Percentiles rank a stretch among this genome's conserved stretches.
Evolutionary conservation across 92 coral and sea anemone genomes (phyloP).

Genomic region (Muricea muricata): DNA sequence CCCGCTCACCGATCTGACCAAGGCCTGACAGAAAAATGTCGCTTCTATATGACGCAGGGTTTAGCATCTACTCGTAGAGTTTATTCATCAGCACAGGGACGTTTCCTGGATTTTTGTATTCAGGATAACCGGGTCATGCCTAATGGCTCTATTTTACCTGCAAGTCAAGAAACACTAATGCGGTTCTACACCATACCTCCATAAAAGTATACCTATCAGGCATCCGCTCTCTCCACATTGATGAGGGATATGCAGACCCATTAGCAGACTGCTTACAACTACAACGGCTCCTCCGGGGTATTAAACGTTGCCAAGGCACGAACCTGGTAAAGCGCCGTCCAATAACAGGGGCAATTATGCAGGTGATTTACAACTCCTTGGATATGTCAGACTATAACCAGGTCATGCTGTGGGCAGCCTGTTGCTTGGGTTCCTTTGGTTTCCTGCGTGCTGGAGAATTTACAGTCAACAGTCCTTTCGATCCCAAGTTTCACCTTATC

Average conservation of each 20-base stretch:
- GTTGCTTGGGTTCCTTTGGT: background rate
- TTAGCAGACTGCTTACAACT: background rate
- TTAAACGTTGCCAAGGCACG: background rate
- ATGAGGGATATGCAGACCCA: background rate
- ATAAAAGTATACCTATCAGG: conserved; percentile 12
- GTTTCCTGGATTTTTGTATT: background rate
- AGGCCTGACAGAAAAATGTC: conserved; percentile 23
- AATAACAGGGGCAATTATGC: background rate
- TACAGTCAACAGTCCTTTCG: background rate
- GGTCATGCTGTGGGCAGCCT: background rate
- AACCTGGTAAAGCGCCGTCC: background rate
- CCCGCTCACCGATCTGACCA: background rate
- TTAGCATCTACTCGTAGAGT: background rate
- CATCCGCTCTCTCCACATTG: background rate
- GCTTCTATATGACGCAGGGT: conserved; percentile 21
- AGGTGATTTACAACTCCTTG: background rate
- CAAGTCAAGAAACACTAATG: background rate
- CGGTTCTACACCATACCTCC: background rate
- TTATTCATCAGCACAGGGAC: conserved; percentile 4
- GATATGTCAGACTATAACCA: background rate
- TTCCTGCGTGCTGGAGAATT: conserved; percentile 2
- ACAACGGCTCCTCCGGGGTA: background rate
- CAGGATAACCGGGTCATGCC: background rate
- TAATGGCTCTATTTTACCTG: background rate
- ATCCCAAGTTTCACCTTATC: background rate